Evolutionary conservation across 2,113 vertebrate genomes (phyloP).

Genomic region (Crotalus helleri): DNA sequence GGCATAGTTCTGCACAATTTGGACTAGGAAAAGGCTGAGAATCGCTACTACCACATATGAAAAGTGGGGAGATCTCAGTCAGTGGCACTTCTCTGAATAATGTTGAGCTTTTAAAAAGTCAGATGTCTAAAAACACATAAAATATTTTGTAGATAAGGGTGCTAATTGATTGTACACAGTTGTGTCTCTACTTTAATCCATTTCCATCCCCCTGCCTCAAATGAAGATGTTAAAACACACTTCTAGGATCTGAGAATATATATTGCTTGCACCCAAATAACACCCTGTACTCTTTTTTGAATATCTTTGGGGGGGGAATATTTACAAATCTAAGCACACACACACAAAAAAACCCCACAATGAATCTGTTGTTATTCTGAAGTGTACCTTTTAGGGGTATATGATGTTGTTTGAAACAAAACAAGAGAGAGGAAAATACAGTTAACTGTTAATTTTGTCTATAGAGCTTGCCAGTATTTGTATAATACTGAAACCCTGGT

Average conservation of each 20-base stretch:
- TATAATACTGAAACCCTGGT: not conserved
- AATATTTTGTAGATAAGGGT: not conserved
- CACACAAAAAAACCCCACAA: not conserved
- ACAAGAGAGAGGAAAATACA: not conserved
- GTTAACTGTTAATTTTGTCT: not conserved
- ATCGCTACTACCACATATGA: not conserved
- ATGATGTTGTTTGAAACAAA: conserved; percentile 27
- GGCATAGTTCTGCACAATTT: not conserved
- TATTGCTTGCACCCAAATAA: not conserved
- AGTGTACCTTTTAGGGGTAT: conserved; percentile 44
- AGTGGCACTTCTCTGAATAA: not conserved
- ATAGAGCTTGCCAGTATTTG: not conserved
- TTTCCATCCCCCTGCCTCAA: not conserved
- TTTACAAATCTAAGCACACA: conserved; percentile 17
- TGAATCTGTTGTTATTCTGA: conserved; percentile 38
- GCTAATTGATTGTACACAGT: not conserved
- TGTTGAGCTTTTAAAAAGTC: not conserved
- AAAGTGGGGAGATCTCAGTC: not conserved
- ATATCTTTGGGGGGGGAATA: not conserved
- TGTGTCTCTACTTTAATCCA: not conserved
- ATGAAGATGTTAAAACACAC: not conserved
- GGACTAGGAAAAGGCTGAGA: not conserved
- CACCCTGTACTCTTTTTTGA: not conserved
- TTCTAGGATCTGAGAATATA: not conserved
- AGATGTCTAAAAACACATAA: not conserved